phyloP scores from a whole-genome alignment of 2,888 invertebrate genomes.

The Spodoptera littoralis region DNA sequence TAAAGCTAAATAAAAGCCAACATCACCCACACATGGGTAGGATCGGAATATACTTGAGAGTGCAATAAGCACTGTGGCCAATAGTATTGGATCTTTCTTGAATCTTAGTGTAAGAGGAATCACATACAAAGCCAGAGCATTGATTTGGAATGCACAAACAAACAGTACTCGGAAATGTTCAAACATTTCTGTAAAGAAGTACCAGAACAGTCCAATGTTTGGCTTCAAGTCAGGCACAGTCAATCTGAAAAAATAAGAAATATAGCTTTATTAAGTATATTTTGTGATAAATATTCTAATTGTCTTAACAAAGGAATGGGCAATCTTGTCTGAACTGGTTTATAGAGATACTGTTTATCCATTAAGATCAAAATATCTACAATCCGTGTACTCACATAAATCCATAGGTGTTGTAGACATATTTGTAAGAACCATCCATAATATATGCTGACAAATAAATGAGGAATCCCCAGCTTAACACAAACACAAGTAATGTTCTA shows the following conservation, averaged over 20 bases:
- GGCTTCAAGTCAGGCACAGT: slow-evolving; percentile 98
- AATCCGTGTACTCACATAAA: slow-evolving; percentile 91
- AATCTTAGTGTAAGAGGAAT: slow-evolving; percentile 95
- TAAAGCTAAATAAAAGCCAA: slow-evolving; percentile 96
- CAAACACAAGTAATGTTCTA: slow-evolving; percentile 86
- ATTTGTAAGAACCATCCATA: slow-evolving; percentile 90
- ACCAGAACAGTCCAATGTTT: slow-evolving; percentile 99
- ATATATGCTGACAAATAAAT: slow-evolving; percentile 90
- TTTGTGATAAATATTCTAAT: too few relatives aligned
- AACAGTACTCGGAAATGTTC: slow-evolving; percentile 99
- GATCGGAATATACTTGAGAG: slow-evolving; percentile 97
- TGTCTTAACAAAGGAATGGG: too few relatives aligned
- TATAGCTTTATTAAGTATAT: slow-evolving; percentile 1
- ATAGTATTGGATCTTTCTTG: slow-evolving; percentile 93
- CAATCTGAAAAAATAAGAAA: slow-evolving; percentile 89
- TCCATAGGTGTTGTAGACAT: slow-evolving; percentile 92
- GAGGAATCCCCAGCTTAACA: slow-evolving; percentile 86
- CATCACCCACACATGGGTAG: slow-evolving; percentile 98
- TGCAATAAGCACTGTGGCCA: slow-evolving; percentile 94
- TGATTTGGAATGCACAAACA: slow-evolving; percentile 98
- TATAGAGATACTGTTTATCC: background rate
- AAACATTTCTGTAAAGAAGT: slow-evolving; percentile 99
- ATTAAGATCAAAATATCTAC: background rate
- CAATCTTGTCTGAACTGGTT: background rate
- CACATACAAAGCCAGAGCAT: slow-evolving; percentile 96